Conservation (phyloP, 2,888 invertebrate species). For the Acanthosepion pharaonis region DNA sequence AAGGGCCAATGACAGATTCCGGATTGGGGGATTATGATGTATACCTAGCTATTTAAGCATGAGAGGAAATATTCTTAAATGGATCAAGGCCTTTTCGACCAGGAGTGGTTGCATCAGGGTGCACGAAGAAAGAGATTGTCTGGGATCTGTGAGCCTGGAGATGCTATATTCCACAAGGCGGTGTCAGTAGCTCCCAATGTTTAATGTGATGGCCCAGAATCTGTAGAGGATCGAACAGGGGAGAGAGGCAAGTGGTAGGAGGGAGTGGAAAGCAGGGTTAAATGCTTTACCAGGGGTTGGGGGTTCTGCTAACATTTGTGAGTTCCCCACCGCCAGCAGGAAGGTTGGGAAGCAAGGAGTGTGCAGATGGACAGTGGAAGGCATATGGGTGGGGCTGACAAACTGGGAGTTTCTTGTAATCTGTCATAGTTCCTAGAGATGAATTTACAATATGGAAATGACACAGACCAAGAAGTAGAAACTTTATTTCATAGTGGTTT, state of each 20-base stretch:
- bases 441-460: constrained; percentile 33
- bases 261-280: constrained; percentile 8
- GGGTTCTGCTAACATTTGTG: neutral
- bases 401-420: constrained; percentile 7
- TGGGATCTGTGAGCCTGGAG: constrained; percentile 33
- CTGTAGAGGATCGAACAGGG: neutral
- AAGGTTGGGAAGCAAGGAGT: neutral
- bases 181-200: constrained; percentile 20
- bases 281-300: neutral
- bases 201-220: neutral
- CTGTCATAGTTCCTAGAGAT: neutral
- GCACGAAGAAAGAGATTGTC: neutral
- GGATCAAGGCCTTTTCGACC: constrained; percentile 33
- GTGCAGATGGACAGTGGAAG: neutral
- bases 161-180: constrained; percentile 33
- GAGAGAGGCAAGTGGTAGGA: no score
- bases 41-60: constrained; percentile 12
- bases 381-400: neutral
- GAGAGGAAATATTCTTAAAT: constrained; percentile 33
- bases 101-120: constrained; percentile 33
- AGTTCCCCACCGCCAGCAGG: no score
- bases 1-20: constrained; percentile 33
- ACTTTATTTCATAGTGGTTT: neutral
- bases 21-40: constrained; percentile 14
- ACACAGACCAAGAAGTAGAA: neutral